These are phyloP conservation scores for Lasioglossum malachurum DNA, from an alignment of 2,888 invertebrate genomes.

Conservation along the genomic window DNA sequence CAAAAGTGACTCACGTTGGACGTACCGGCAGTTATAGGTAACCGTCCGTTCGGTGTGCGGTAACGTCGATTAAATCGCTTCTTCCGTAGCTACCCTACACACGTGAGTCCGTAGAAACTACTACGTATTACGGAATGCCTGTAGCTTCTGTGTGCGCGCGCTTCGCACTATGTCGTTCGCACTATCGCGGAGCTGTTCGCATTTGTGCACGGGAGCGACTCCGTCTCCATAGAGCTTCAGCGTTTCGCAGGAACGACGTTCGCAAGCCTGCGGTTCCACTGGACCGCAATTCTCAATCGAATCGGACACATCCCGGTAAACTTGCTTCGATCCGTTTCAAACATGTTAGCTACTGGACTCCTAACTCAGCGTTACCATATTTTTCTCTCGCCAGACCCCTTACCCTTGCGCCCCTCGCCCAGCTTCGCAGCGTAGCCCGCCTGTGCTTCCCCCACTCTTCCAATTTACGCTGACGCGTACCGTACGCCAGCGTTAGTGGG, in stretches of 20 bases:
- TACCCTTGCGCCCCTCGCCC: no score
- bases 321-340: not conserved
- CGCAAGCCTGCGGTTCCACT: not conserved
- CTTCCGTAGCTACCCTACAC: conserved; percentile 78
- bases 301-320: no score
- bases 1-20: conserved; percentile 71
- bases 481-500: no score
- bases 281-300: not conserved
- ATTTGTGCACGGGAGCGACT: conserved; percentile 5
- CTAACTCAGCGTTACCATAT: no score
- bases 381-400: no score
- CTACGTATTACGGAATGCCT: conserved; percentile 55
- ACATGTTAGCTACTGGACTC: not conserved
- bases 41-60: conserved; percentile 78
- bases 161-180: conserved; percentile 38
- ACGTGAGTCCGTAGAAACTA: conserved; percentile 77
- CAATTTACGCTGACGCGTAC: no score
- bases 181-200: not conserved
- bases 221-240: conserved; percentile 2
- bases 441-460: no score
- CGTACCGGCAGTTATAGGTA: conserved; percentile 81
- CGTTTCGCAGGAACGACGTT: not conserved
- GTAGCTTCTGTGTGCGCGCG: conserved; percentile 32
- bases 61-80: conserved; percentile 78
- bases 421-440: no score